Evolutionary conservation across 2,888 invertebrate genomes (phyloP), one percentile per base, ranked within the genome.

Genomic region (Melieria crassipennis): DNA sequence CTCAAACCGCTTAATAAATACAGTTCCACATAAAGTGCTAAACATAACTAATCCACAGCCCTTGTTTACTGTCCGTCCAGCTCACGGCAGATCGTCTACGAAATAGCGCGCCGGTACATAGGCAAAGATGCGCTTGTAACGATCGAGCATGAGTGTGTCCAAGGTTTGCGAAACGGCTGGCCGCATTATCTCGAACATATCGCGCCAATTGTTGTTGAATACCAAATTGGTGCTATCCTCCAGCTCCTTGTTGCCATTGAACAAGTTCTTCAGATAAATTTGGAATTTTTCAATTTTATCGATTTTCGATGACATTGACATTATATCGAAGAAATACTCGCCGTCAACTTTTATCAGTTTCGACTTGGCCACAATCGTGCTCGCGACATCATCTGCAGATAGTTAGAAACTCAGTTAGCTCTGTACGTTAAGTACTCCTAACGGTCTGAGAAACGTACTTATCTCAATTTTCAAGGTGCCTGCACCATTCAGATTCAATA

Each of bases 221-320:
- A 92, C 91, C 5, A 89, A 88, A 78, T 92, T 92, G 7, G 92
- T 92, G 78, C 91, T 91, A 65, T 91, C 91, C 88, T 92, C 92
- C 45, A 81, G 73, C 5, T 78, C 77, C 70, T 65, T 71, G 10
- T 79, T 78, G 68, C 81, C 81, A n/a, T 76, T 75, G 79, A 92
- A 92, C 60, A 92, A 86, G 85, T 92, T 92, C 68, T 90, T 89
- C 88, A 92, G 89, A 69, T 90, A 87, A 73, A 92, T 84, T 82
- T 89, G 89, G 65, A 92, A 83, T 42, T 90, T 91, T 60, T 90
- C 91, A 67, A 92, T 89, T 47, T 88, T 87, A 79, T 61, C 72
- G 30, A 91, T 91, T 80, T 91, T 90, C 2, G 92, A 91, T 79
- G 90, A 90, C 5, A 90, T 89, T 65, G 85, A 87, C 56, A 89